Base-by-base conservation (phyloP, 2,888 invertebrate species). In the Cerastoderma edule region DNA sequence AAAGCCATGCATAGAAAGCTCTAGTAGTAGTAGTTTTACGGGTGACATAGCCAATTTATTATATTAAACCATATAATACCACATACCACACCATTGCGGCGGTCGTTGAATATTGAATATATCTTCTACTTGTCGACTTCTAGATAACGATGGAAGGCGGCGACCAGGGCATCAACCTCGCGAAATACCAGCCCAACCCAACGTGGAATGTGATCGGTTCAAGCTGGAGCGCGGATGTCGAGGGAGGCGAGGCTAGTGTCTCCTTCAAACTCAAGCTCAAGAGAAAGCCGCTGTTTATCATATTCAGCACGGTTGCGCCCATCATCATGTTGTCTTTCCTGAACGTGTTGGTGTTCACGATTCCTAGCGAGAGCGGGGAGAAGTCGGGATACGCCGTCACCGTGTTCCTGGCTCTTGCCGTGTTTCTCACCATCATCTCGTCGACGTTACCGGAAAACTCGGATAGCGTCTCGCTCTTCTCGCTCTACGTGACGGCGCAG, bases 311-410 rank as follows among this genome's bases (percentile, higher is more conserved):
- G 8, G 19, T 69, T 1, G 22, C 60, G 1, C 68, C 68, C 1
- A 60, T 69, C 13, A 19, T 57, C n/a, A 56, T 69, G 68, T 44
- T 69, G 27, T 19, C 46, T 2, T 19, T 69, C 22, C 24, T 69
- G 27, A 60, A 69, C 32, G 28, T 57, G 5, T 24, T 69, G 4
- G 68, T 69, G 44, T 69, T 69, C 28, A 22, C 60, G 0, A 13
- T 69, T 13, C 68, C 68, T 27, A 30, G 28, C 24, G 57, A 56
- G 16, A 32, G 57, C 22, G 68, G 68, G 10, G 68, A 69, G 28
- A 69, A 69, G 68, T 24, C 68, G 13, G 68, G 68, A 32, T 69
- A 69, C 22, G 68, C 68, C 19, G 46, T 69, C 19, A 69, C 68
- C 2, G 68, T 69, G 1, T 69, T 69, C 22, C 30, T 69, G 46